Evolutionary conservation across 30 jellyfish, hydroid and myxozoan species (phyloP).

Genomic region (Turritopsis rubra): DNA sequence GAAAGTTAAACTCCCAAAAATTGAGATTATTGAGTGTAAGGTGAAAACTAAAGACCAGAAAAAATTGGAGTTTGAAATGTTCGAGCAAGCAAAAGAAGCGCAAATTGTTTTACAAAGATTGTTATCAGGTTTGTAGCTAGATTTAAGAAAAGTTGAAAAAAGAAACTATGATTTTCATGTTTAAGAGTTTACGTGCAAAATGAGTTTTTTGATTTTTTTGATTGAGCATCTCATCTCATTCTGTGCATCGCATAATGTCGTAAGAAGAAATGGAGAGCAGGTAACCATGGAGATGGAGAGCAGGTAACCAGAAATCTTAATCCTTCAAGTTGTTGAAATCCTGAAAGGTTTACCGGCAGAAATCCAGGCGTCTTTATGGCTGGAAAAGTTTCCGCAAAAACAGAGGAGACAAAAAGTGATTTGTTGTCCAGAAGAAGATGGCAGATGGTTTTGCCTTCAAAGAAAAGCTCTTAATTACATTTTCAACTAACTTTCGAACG

Average conservation of each 20-base stretch:
- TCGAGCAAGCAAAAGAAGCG: slow-evolving; percentile 39
- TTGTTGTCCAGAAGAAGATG: not conserved
- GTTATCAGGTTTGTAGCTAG: not conserved
- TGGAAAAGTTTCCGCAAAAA: no score
- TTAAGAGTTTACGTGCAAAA: no score
- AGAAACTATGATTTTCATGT: no score
- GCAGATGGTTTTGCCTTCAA: not conserved
- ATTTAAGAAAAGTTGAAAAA: not conserved
- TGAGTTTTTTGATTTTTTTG: no score
- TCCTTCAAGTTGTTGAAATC: no score
- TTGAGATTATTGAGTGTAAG: slow-evolving; percentile 39
- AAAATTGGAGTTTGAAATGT: slow-evolving; percentile 41
- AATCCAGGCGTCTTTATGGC: no score
- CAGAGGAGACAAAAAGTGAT: not conserved
- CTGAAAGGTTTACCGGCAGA: no score
- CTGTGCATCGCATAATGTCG: no score
- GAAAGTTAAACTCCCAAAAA: slow-evolving; percentile 30
- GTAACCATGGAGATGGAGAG: no score
- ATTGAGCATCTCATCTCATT: no score
- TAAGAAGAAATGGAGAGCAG: no score
- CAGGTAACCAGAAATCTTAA: no score
- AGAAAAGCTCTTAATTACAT: not conserved
- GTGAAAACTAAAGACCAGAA: slow-evolving; percentile 35
- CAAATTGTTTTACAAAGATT: slow-evolving; percentile 16
- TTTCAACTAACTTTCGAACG: not conserved